These are phyloP conservation scores for Oryzias dopingdopingensis DNA, from an alignment of 2,797 vertebrate genomes.

Conservation along the genomic window DNA sequence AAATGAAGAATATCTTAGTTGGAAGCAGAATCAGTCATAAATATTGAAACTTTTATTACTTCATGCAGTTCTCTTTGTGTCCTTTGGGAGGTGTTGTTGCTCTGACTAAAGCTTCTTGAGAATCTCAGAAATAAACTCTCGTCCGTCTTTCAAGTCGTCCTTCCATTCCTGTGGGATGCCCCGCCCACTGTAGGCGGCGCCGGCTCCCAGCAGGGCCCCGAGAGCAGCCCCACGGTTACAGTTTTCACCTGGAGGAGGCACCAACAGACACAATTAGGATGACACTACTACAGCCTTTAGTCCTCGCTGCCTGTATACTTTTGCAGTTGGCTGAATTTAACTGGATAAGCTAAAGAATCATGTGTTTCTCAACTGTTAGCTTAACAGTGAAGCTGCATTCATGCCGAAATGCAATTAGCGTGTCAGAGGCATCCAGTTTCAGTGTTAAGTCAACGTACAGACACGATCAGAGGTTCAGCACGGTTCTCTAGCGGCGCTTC, in stretches of 20 bases:
- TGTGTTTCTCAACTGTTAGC: too few relatives aligned
- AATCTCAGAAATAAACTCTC: conserved; percentile 37
- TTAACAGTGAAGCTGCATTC: too few relatives aligned
- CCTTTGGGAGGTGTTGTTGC: not conserved
- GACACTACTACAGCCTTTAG: too few relatives aligned
- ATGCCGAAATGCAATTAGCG: too few relatives aligned
- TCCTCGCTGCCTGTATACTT: too few relatives aligned
- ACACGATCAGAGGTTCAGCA: too few relatives aligned
- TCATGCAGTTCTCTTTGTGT: conserved; percentile 4
- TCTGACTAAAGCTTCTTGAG: conserved; percentile 31
- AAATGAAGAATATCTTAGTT: too few relatives aligned
- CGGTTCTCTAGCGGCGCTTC: too few relatives aligned
- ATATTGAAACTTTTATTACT: not conserved
- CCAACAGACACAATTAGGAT: not conserved
- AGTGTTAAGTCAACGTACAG: too few relatives aligned
- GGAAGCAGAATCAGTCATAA: not conserved
- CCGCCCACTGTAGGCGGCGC: conserved; percentile 9
- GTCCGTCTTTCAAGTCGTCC: conserved; percentile 46
- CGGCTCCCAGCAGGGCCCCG: conserved; percentile 67
- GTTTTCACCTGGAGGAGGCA: conserved; percentile 57
- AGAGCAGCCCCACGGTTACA: conserved; percentile 70
- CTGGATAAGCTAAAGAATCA: too few relatives aligned
- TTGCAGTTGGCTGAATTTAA: too few relatives aligned
- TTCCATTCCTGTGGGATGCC: conserved; percentile 62
- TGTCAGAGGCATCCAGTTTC: too few relatives aligned